phyloP scores from a whole-genome alignment of 2,113 vertebrate species.

The Notothenia coriiceps region DNA sequence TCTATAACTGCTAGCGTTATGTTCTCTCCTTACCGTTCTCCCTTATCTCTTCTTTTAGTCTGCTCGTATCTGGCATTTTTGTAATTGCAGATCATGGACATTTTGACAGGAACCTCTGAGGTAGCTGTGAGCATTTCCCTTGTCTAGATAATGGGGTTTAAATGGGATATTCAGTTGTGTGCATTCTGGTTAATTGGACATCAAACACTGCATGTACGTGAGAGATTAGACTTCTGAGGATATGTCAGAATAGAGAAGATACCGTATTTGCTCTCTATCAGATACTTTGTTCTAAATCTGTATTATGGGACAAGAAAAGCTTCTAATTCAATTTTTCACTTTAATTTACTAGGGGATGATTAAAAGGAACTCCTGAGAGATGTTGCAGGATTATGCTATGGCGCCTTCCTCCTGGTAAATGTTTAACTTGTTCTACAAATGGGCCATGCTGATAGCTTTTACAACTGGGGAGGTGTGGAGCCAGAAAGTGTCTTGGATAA shows the following conservation, averaged over 20 bases:
- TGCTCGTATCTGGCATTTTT: constrained; percentile 47
- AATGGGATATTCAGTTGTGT: constrained; percentile 71
- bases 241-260: constrained; percentile 70
- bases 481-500: too few species aligned
- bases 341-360: constrained; percentile 74
- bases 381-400: constrained; percentile 71
- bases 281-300: constrained; percentile 77
- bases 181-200: constrained; percentile 81
- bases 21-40: constrained; percentile 5
- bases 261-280: constrained; percentile 73
- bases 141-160: constrained; percentile 73
- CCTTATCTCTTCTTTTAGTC: constrained; percentile 42
- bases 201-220: constrained; percentile 73
- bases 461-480: background rate
- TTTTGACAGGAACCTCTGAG: constrained; percentile 67
- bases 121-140: constrained; percentile 64
- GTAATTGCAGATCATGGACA: constrained; percentile 67
- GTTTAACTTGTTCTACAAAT: constrained; percentile 38
- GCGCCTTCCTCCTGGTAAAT: constrained; percentile 53
- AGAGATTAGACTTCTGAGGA: constrained; percentile 78
- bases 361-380: constrained; percentile 72
- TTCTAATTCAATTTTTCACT: constrained; percentile 79
- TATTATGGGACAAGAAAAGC: constrained; percentile 75
- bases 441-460: constrained; percentile 18
- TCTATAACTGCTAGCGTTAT: constrained; percentile 17